Evolutionary conservation across 2,797 vertebrate species (phyloP).

Genomic region (Allobates femoralis): DNA sequence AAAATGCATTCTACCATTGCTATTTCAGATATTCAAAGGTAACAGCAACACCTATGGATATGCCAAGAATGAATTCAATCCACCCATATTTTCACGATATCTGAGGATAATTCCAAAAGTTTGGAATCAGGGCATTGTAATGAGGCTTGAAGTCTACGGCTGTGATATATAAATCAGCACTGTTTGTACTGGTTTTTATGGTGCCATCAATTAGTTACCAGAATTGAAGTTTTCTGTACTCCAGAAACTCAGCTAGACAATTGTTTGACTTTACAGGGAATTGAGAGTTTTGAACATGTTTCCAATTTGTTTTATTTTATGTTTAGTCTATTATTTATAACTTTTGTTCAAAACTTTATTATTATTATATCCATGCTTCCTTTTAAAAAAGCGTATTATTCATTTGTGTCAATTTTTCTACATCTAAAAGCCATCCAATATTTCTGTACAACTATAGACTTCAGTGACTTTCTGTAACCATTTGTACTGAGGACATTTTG

Average conservation of each 20-base stretch:
- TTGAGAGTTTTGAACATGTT: neutral
- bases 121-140: slow-evolving; percentile 85
- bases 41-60: slow-evolving; percentile 82
- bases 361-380: neutral
- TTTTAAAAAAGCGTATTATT: neutral
- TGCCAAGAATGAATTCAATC: slow-evolving; percentile 87
- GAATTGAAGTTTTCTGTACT: neutral
- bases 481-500: neutral
- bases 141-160: slow-evolving; percentile 92
- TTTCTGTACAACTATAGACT: neutral
- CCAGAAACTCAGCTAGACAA: neutral
- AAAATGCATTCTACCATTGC: slow-evolving; percentile 10
- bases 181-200: neutral
- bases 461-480: neutral
- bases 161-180: slow-evolving; percentile 77
- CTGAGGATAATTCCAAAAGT: slow-evolving; percentile 86
- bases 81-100: slow-evolving; percentile 90
- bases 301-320: neutral
- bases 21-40: slow-evolving; percentile 84
- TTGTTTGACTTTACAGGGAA: neutral
- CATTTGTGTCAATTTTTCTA: neutral
- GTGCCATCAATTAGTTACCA: neutral
- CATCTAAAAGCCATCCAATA: neutral
- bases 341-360: neutral
- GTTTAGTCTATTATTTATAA: slow-evolving; percentile 42